Conservation (phyloP, 1,140 invertebrate genomes). For the Anastatus disparis region DNA sequence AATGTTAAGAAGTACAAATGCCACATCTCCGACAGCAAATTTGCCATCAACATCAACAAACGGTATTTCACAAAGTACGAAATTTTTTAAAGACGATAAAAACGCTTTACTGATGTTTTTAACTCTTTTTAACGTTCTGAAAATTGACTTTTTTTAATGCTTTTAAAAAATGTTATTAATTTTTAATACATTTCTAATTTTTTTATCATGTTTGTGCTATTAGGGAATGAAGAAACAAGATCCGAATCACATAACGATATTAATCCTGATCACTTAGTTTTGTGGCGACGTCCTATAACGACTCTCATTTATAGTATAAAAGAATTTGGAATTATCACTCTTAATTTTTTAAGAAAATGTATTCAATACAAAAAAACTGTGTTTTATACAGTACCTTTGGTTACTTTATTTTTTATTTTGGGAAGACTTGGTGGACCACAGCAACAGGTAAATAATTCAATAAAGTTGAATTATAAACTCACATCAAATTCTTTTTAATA, state of each 20-base stretch:
- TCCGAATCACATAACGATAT: conserved; percentile 47
- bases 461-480: no score
- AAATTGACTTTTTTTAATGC: no score
- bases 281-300: conserved; percentile 87
- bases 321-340: conserved; percentile 76
- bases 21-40: conserved; percentile 57
- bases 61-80: conserved; percentile 57
- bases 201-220: no score
- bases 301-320: conserved; percentile 86
- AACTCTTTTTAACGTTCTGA: no score
- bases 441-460: conserved; percentile 65
- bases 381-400: conserved; percentile 59
- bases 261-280: conserved; percentile 76
- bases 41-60: conserved; percentile 52
- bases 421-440: conserved; percentile 70
- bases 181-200: no score
- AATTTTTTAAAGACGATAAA: no score
- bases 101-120: no score
- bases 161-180: no score
- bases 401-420: conserved; percentile 62
- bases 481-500: no score
- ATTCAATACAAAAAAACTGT: conserved; percentile 59
- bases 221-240: conserved; percentile 42
- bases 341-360: conserved; percentile 69
- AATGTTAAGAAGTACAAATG: conserved; percentile 58